Evolutionary conservation across 2,113 vertebrate genomes (phyloP).

Genomic region (Chunga burmeisteri): DNA sequence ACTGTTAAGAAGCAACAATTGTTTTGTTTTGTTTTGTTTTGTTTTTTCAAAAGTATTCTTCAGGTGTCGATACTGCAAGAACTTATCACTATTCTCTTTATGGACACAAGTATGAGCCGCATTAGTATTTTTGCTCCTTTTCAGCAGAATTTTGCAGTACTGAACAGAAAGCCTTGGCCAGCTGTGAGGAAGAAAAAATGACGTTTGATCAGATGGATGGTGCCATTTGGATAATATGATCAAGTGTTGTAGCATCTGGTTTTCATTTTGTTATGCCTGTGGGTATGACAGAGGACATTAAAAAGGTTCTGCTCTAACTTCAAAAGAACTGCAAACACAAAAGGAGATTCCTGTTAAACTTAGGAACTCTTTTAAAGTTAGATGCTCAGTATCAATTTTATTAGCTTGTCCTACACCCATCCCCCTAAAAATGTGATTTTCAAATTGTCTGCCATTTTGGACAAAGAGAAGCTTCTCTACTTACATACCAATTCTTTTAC

Average conservation of each 20-base stretch:
- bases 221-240: background rate
- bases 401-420: background rate
- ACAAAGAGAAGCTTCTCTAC: background rate
- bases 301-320: background rate
- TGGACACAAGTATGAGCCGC: background rate
- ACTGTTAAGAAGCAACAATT: background rate
- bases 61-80: background rate
- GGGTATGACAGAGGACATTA: background rate
- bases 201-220: background rate
- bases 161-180: background rate
- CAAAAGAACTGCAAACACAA: background rate
- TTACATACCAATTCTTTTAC: accelerated
- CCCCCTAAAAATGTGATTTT: background rate
- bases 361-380: background rate
- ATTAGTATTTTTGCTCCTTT: background rate
- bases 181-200: background rate
- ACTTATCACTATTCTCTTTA: background rate
- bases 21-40: background rate
- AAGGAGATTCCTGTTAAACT: background rate
- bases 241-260: background rate
- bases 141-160: background rate
- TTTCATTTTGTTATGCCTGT: background rate
- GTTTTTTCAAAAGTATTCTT: background rate
- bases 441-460: background rate
- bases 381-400: background rate